Percentiles rank a stretch among this genome's conserved stretches.
These are phyloP conservation scores for Heliconius sara DNA, from an alignment of 2,888 invertebrate species.

Conservation along the genomic window DNA sequence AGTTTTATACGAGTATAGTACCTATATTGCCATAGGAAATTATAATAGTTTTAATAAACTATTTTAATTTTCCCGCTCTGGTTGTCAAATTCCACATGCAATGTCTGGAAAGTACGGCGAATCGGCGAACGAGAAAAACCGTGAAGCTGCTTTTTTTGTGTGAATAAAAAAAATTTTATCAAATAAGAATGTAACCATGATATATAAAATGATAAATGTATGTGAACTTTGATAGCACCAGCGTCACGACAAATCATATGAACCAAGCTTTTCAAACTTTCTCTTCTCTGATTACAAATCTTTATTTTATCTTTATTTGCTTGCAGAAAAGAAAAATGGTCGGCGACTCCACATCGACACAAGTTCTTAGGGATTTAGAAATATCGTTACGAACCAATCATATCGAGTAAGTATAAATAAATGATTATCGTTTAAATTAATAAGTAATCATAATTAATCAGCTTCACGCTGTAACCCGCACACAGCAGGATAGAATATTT, in stretches of 20 bases:
- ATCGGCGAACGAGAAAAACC: no score
- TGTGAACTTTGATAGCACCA: background rate
- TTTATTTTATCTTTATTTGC: constrained; percentile 33
- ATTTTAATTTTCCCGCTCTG: background rate
- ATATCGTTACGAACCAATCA: constrained; percentile 99
- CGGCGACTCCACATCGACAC: constrained; percentile 98
- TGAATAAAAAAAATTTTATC: background rate
- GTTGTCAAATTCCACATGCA: background rate
- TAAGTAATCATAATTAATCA: no score
- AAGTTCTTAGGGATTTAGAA: constrained; percentile 98
- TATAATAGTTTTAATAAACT: background rate
- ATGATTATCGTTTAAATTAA: background rate
- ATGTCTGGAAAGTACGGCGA: no score
- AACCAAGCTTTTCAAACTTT: background rate
- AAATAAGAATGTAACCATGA: background rate
- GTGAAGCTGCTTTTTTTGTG: background rate
- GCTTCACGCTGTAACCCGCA: no score
- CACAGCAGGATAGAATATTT: no score
- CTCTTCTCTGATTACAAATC: constrained; percentile 5
- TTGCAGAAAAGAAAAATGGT: constrained; percentile 98
- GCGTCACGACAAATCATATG: constrained; percentile 6
- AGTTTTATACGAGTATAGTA: background rate
- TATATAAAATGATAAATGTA: background rate
- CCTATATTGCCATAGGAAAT: background rate
- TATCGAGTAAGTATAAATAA: constrained; percentile 91